Evolutionary conservation across 2,888 invertebrate genomes (phyloP).

Genomic region (Taphrorychus bicolor): DNA sequence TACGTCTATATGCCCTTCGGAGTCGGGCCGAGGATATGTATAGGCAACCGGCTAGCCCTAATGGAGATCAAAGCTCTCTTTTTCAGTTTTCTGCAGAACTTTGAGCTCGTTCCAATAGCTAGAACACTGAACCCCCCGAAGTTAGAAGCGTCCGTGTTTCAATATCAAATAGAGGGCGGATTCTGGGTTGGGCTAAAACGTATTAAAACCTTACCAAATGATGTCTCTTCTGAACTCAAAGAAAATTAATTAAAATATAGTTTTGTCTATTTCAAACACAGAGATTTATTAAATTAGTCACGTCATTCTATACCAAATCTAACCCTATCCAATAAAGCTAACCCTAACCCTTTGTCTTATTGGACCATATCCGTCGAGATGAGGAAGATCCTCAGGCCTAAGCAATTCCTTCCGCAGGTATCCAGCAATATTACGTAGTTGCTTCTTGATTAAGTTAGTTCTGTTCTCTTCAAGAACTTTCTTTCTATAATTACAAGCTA

Average conservation of each 20-base stretch:
- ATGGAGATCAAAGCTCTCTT: slow-evolving; percentile 43
- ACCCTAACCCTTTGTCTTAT: too few relatives aligned
- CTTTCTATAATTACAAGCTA: slow-evolving; percentile 54
- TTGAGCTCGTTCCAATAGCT: slow-evolving; percentile 46
- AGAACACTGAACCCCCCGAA: background rate
- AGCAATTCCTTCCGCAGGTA: slow-evolving; percentile 66
- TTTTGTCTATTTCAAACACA: too few relatives aligned
- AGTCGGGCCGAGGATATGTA: slow-evolving; percentile 54
- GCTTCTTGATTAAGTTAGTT: slow-evolving; percentile 63
- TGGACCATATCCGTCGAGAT: slow-evolving; percentile 49
- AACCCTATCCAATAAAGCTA: too few relatives aligned
- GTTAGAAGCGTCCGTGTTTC: background rate
- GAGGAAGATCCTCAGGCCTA: slow-evolving; percentile 59
- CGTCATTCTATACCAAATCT: too few relatives aligned
- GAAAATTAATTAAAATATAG: too few relatives aligned
- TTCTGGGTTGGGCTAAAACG: background rate
- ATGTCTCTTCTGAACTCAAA: too few relatives aligned
- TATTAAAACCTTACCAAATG: too few relatives aligned
- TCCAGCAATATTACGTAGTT: slow-evolving; percentile 65
- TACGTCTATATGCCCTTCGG: slow-evolving; percentile 20
- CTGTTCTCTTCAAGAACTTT: slow-evolving; percentile 65
- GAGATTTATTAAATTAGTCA: too few relatives aligned
- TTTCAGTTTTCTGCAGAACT: slow-evolving; percentile 49
- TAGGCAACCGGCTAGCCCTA: slow-evolving; percentile 58
- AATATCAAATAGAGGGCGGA: background rate